Evolutionary conservation across 2,888 invertebrate species (phyloP), one percentile per base, ranked within the genome.

Genomic region (Dichetophora obliterata): DNA sequence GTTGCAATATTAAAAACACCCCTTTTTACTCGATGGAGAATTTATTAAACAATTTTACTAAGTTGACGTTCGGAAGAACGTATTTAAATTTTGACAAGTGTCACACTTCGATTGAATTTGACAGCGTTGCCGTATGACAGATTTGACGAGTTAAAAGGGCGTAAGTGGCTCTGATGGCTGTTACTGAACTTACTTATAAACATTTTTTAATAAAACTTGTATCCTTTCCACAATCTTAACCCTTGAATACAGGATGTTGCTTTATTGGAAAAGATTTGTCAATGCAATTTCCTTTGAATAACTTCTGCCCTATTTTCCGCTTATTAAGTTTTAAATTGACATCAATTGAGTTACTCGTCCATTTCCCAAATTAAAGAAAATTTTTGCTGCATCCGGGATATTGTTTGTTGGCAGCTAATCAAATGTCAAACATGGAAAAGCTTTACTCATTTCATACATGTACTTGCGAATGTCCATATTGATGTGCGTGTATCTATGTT

Each of bases 341-440:
- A 27, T 16, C 5, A 59, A 59, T 27, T 59, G 11, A 59, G 24
- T 24, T 59, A 5, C 2, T 11, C 57, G 57, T 24, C 57, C 5
- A 22, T 5, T 14, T 27, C 8, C 24, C 43, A 0, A 11, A 5
- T 14, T 59, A 59, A 59, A 11, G 59, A 27, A 59, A 14, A 59
- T 59, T 59, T 9, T 2, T 6, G 24, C 3, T 27, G 16, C 16
- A 27, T 11, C 24, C 59, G 37, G 37, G 27, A 34, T 70, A 19
- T 34, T 31, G 54, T 63, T 54, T 48, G 11, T 71, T 72, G 61
- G 43, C 48, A 72, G 61, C 72, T 73, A 63, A 59, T 61, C 48
- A 31, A 63, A 61, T 61, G 61, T 27, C 72, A 61, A 61, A 63
- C n/a, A 16, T 27, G 24, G n/a, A 14, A 61, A 5, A 27, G n/a